phyloP scores from a whole-genome alignment of 1,140 invertebrate genomes.

The Potamilus streckersoni region DNA sequence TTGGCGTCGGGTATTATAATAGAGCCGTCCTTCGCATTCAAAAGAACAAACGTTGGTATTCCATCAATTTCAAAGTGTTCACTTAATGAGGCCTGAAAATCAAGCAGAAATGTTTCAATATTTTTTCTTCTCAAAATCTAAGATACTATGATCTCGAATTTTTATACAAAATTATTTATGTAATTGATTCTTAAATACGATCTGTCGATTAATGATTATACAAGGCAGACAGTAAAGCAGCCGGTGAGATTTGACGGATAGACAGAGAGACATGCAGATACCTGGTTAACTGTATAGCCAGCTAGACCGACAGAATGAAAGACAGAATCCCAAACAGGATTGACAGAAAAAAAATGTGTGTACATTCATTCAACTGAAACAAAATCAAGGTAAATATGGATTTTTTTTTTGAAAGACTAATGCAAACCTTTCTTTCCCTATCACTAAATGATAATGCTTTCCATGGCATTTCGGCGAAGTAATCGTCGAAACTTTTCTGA shows the following conservation, averaged over 20 bases:
- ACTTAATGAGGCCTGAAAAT: conserved; percentile 75
- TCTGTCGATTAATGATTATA: too few species aligned
- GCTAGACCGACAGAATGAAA: not conserved
- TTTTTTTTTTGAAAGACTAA: conserved; percentile 10
- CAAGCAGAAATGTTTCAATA: not conserved
- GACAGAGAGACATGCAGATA: not conserved
- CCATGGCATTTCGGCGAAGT: conserved; percentile 78
- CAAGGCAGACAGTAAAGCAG: too few species aligned
- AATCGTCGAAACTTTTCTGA: conserved; percentile 75
- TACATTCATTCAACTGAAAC: not conserved
- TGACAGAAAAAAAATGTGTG: not conserved
- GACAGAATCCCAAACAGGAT: not conserved
- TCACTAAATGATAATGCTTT: conserved; percentile 75
- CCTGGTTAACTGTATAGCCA: not conserved
- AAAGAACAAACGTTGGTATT: conserved; percentile 72
- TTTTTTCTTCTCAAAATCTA: conserved; percentile 56
- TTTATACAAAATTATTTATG: not conserved
- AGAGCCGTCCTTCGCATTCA: conserved; percentile 73
- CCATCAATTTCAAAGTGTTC: conserved; percentile 80
- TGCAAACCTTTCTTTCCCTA: conserved; percentile 25
- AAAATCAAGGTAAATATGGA: not conserved
- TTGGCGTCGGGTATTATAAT: conserved; percentile 76
- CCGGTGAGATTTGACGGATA: too few species aligned
- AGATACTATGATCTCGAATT: not conserved
- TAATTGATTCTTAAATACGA: not conserved